Evolutionary conservation across 1,140 invertebrate species (phyloP), one percentile per base, ranked within the genome.

Genomic region (Heliconius hewitsoni): DNA sequence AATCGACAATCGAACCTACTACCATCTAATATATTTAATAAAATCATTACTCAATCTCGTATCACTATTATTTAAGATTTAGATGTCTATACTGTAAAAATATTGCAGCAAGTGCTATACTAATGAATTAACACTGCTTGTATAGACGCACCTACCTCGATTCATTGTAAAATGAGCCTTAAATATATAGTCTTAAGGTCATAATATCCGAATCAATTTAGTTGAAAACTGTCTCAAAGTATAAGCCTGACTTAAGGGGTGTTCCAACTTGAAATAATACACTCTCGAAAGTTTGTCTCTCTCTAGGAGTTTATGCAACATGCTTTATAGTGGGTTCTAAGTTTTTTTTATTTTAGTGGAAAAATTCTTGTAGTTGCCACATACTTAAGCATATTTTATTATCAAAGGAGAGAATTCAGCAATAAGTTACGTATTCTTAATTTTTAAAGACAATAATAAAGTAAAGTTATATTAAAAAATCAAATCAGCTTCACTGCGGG

Each of bases 141-240:
- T 66, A 76, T 27, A 70, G 37, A 76, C 30, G 18, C 37, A 76
- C 8, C 52, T 57, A 37, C 6, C 27, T 66, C 23, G 1, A 27
- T 1, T 0, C 13, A 66, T 66, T 66, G 60, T 16, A 77, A 13
- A 19, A 71, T 77, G 27, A 72, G 27, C 50, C 5, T 57, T 42
- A 72, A 52, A 5, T 18, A 3, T 18, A 77, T n/a, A 23, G 8
- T 0, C 2, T 37, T 72, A 77, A 37, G 71, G 50, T 27, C 19
- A 74, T 27, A 71, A 66, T 74, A 16, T 23, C 1, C 8, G 16
- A 30, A 55, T 71, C 27, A 78, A 73, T 78, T 76, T 82, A 80
- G 78, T 81, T 78, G 71, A 71, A 79, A 84, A 84, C 83, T 84
- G 83, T 84, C 81, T 82, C 79, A 55, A 70, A 79, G 81, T 82